Evolutionary conservation across 2,888 invertebrate genomes (phyloP).

Genomic region (Physocephala rufipes): DNA sequence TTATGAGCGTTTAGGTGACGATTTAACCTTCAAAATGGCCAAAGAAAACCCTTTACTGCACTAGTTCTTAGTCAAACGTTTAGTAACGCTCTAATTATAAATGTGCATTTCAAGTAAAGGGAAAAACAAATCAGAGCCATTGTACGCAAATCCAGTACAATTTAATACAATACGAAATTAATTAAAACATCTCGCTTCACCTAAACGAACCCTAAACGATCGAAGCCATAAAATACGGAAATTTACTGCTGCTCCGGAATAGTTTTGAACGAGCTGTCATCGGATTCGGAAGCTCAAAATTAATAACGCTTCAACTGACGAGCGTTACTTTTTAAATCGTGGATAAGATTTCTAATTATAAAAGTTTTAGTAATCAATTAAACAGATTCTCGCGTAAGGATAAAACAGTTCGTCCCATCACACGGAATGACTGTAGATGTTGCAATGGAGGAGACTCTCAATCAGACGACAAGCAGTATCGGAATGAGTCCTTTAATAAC

Average conservation of each 20-base stretch:
- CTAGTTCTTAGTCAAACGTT: no score
- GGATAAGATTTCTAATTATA: constrained; percentile 42
- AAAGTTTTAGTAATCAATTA: constrained; percentile 23
- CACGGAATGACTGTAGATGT: constrained; percentile 53
- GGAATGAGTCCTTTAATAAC: constrained; percentile 53
- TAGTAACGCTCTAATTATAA: constrained; percentile 16
- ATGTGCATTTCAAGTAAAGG: constrained; percentile 25
- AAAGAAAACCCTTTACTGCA: no score
- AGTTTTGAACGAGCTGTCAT: constrained; percentile 38
- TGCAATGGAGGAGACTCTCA: constrained; percentile 52
- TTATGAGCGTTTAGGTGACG: no score
- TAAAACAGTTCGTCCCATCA: background rate
- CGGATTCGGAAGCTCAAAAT: constrained; percentile 16
- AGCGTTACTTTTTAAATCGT: constrained; percentile 40
- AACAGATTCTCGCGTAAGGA: constrained; percentile 34
- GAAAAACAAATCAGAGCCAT: no score
- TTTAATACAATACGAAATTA: constrained; percentile 13
- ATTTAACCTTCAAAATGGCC: no score
- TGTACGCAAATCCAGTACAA: background rate
- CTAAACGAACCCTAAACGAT: constrained; percentile 11
- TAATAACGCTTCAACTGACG: constrained; percentile 14
- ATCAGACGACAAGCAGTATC: constrained; percentile 44
- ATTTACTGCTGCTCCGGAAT: constrained; percentile 12
- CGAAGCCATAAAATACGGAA: constrained; percentile 40
- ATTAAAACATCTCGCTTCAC: background rate